phyloP scores from a whole-genome alignment of 1,140 invertebrate species.

The Ptiloglossa arizonensis region DNA sequence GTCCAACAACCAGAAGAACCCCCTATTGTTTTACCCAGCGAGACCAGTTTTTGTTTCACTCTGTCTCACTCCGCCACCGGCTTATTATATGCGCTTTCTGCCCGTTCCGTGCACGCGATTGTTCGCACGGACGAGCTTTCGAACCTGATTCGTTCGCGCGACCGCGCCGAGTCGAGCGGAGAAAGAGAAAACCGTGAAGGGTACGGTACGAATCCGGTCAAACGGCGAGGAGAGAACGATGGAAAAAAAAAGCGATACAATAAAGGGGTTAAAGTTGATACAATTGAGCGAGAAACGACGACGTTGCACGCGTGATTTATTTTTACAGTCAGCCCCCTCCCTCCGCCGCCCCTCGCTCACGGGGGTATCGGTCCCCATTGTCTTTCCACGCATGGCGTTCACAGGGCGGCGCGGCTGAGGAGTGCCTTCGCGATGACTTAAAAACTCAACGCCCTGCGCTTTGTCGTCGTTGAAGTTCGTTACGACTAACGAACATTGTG shows the following conservation, averaged over 20 bases:
- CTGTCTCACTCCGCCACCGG: constrained; percentile 58
- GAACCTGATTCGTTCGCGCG: constrained; percentile 52
- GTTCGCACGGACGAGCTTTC: constrained; percentile 61
- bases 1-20: constrained; percentile 33
- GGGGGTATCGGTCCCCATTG: constrained; percentile 54
- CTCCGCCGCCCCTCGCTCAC: constrained; percentile 28
- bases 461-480: constrained; percentile 39
- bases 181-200: constrained; percentile 32
- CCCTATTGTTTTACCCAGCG: constrained; percentile 73
- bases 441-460: constrained; percentile 31
- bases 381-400: constrained; percentile 49
- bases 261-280: constrained; percentile 72
- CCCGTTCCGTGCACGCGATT: constrained; percentile 59
- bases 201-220: constrained; percentile 65
- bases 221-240: constrained; percentile 65
- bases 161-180: neutral
- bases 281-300: constrained; percentile 69
- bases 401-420: neutral
- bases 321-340: constrained; percentile 58
- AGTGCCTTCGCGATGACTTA: constrained; percentile 47
- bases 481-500: constrained; percentile 41
- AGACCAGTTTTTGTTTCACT: constrained; percentile 75
- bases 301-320: constrained; percentile 70
- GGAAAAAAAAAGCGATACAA: constrained; percentile 66
- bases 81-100: constrained; percentile 72